Evolutionary conservation across 2,113 vertebrate genomes (phyloP).

Genomic region (Cygnus buccinator): DNA sequence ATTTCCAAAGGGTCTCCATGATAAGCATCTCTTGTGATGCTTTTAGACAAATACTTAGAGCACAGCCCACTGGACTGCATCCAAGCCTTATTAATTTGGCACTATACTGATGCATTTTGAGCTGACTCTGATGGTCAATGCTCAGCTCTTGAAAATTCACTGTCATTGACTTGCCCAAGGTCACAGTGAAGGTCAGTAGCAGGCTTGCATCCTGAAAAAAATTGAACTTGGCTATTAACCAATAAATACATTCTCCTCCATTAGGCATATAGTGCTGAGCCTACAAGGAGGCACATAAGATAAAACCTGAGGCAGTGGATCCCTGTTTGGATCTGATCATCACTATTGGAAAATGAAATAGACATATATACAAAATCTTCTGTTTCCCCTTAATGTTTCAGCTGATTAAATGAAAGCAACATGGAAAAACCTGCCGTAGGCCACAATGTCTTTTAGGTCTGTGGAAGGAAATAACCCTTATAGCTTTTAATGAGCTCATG

Average conservation of each 20-base stretch:
- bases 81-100: not conserved
- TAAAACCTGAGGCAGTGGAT: not conserved
- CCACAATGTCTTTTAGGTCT: constrained; percentile 27
- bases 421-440: constrained; percentile 34
- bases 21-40: not conserved
- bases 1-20: not conserved
- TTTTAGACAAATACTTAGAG: not conserved
- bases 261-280: not conserved
- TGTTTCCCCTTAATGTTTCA: constrained; percentile 14
- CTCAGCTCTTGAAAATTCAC: not conserved
- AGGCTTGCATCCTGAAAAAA: not conserved
- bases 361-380: not conserved
- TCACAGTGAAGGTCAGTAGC: not conserved
- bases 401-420: constrained; percentile 45
- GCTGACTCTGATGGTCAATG: not conserved
- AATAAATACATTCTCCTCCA: not conserved
- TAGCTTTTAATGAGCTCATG: constrained; percentile 60
- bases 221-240: not conserved
- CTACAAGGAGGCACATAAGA: not conserved
- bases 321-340: not conserved
- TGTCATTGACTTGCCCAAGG: not conserved
- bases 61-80: not conserved
- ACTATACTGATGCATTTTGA: not conserved
- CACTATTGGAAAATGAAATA: not conserved
- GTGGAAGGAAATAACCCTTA: constrained; percentile 28